Percentiles rank a stretch among this genome's conserved stretches.
These are phyloP conservation scores for Minunthozetes semirufus DNA, from an alignment of 2,888 invertebrate genomes.

Conservation along the genomic window DNA sequence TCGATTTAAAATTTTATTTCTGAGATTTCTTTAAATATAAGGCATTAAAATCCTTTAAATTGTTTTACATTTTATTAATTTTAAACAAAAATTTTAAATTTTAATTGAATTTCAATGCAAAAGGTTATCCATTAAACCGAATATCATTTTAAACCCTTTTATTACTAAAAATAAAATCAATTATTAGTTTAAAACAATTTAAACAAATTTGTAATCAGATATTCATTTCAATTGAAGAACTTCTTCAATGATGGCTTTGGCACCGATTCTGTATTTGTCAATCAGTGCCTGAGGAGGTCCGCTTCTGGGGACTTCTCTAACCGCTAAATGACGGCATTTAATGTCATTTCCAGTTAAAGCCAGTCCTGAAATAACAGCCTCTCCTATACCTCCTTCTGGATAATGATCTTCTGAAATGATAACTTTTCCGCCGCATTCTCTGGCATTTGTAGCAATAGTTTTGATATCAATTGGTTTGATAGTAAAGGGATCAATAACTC, in stretches of 20 bases:
- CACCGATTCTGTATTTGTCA: constrained; percentile 79
- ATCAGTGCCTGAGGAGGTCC: constrained; percentile 80
- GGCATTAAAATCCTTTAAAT: too few species aligned
- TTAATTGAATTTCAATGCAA: too few species aligned
- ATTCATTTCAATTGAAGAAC: constrained; percentile 48
- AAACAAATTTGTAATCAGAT: not conserved
- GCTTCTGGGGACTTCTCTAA: constrained; percentile 77
- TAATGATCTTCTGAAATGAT: constrained; percentile 97
- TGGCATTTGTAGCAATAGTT: constrained; percentile 67
- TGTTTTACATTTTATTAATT: too few species aligned
- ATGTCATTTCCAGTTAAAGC: constrained; percentile 56
- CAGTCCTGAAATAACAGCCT: constrained; percentile 79
- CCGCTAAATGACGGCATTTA: constrained; percentile 60
- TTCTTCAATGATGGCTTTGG: constrained; percentile 67
- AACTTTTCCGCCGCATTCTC: constrained; percentile 69
- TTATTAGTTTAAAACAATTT: not conserved
- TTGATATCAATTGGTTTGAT: constrained; percentile 85
- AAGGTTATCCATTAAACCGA: too few species aligned
- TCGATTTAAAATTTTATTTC: too few species aligned
- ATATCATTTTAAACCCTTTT: not conserved
- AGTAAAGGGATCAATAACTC: constrained; percentile 91
- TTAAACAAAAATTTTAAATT: too few species aligned
- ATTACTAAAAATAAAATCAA: not conserved
- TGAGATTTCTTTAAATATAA: too few species aligned
- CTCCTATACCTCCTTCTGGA: constrained; percentile 89